A percentile compares a stretch with the other conserved stretches of the same genome.
These are phyloP conservation scores for Scyliorhinus canicula DNA, from an alignment of 2,797 vertebrate species.

Conservation along the genomic window DNA sequence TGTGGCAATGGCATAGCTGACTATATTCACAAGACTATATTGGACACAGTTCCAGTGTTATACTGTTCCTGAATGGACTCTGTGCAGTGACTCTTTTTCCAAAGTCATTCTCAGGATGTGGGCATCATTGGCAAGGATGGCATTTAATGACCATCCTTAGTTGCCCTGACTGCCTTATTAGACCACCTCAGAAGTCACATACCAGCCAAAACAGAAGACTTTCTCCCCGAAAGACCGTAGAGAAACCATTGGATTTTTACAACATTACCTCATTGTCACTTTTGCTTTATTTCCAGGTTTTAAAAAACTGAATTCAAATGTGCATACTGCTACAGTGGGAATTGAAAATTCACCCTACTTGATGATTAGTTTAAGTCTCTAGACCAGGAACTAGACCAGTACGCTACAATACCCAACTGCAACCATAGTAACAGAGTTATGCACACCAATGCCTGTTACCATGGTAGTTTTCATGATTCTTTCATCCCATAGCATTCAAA, in stretches of 20 bases:
- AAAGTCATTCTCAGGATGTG: not conserved
- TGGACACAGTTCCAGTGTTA: not conserved
- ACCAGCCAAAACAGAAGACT: not conserved
- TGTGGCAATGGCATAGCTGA: not conserved
- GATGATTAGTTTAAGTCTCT: not conserved
- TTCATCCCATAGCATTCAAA: not conserved
- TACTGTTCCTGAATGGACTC: not conserved
- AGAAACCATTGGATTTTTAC: not conserved
- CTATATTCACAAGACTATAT: not conserved
- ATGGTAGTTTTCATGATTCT: constrained; percentile 11
- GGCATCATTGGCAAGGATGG: not conserved
- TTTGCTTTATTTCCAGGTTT: not conserved
- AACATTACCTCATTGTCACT: not conserved
- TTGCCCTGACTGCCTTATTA: not conserved
- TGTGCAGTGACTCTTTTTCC: not conserved
- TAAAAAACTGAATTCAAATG: not conserved
- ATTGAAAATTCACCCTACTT: not conserved
- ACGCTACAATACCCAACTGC: not conserved
- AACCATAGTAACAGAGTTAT: constrained; percentile 21
- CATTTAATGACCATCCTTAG: not conserved
- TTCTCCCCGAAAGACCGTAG: not conserved
- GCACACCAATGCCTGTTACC: constrained; percentile 19
- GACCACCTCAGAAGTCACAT: not conserved
- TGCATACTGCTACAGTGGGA: not conserved
- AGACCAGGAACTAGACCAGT: not conserved